Evolutionary conservation across 2,797 vertebrate species (phyloP), one percentile per base, ranked within the genome.

Genomic region (Mormyrops attenuatus): DNA sequence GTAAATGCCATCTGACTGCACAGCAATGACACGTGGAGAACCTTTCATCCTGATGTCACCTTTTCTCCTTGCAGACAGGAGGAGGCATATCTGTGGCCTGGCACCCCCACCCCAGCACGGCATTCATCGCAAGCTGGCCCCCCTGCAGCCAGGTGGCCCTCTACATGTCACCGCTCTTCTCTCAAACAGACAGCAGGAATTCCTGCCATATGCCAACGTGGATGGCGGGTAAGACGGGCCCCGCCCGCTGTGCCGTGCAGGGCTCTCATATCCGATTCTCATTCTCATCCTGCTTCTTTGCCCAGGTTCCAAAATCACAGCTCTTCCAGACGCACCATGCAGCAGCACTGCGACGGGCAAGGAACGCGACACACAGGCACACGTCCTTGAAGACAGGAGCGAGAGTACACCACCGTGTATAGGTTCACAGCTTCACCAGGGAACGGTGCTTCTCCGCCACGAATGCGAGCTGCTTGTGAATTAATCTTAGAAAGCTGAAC

Each of bases 51-150:
- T 57, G 49, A 8, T 87, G 5, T n/a, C 57, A 38, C 3, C 26
- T 55, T 90, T 92, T 90, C 50, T 86, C 90, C 90, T 95, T 94
- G 91, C 93, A 98, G 97, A 93, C 93, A 96, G 94, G 91, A 97
- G 94, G 92, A 97, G 95, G 92, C 95, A 93, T 6, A 5, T 57
- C 44, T 92, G 91, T 80, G 92, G 92, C 89, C 89, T 88, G n/a
- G 5, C 90, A 49, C 87, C 82, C 89, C 91, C 88, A 55, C 94
- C 93, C 89, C 91, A 94, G 92, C 93, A 88, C 90, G 95, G 91
- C 9, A 89, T 91, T 85, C 95, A 95, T 77, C 92, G 92, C 50
- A 96, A 97, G 92, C 91, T 93, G 82, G 91, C 92, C 92, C 93
- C 95, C 89, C 93, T 92, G 91, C 94, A 96, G 69, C 89, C 92